A percentile compares a stretch with the other conserved stretches of the same genome.
phyloP scores from a whole-genome alignment of 1,140 invertebrate genomes.

The Paraescarpia echinospica region DNA sequence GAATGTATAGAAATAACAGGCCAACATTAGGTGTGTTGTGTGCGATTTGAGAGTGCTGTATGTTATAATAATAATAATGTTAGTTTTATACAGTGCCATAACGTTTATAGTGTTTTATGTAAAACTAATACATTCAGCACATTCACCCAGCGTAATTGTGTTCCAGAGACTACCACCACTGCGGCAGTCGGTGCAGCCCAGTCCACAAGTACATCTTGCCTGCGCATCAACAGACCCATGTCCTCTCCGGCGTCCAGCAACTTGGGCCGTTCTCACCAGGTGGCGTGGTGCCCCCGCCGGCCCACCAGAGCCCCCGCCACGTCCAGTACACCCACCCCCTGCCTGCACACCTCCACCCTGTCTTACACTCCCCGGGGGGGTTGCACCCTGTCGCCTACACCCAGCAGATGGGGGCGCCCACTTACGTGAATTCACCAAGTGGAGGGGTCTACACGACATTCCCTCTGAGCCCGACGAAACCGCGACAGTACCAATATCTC shows the following conservation, averaged over 20 bases:
- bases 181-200: constrained; percentile 23
- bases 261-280: constrained; percentile 62
- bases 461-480: constrained; percentile 52
- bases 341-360: constrained; percentile 80
- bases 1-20: too few relatives aligned
- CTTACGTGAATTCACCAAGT: constrained; percentile 38
- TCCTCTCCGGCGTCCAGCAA: constrained; percentile 39
- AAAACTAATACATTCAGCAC: too few relatives aligned
- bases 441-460: constrained; percentile 43
- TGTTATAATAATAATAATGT: too few relatives aligned
- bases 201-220: constrained; percentile 43
- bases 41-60: too few relatives aligned
- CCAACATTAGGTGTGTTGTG: too few relatives aligned
- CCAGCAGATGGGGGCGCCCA: constrained; percentile 39
- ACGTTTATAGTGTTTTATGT: too few relatives aligned
- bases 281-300: constrained; percentile 73
- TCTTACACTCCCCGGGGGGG: constrained; percentile 41
- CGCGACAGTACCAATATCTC: constrained; percentile 50
- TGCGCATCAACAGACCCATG: constrained; percentile 37
- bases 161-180: constrained; percentile 36
- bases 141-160: too few relatives aligned
- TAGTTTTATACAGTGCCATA: too few relatives aligned
- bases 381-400: constrained; percentile 59
- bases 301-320: constrained; percentile 80
- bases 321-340: constrained; percentile 74